Percentiles rank a stretch among this genome's conserved stretches.
phyloP scores from a whole-genome alignment of 2,797 vertebrate species.

The Alosa sapidissima region DNA sequence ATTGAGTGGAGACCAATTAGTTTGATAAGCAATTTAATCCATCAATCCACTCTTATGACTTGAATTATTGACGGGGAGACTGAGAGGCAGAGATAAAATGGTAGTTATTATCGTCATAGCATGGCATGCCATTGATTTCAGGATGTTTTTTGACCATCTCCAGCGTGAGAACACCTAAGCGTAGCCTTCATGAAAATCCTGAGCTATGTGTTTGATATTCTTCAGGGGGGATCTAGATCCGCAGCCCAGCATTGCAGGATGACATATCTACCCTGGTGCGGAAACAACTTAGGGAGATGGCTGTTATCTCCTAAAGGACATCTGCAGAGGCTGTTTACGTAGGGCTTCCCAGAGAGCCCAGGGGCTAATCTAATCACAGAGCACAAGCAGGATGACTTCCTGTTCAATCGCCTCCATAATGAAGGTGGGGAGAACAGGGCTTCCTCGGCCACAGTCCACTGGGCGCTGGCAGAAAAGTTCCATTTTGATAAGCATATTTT shows the following conservation, averaged over 20 bases:
- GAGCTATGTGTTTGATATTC: slow-evolving; percentile 42
- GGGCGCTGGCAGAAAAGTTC: slow-evolving; percentile 70
- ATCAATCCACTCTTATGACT: slow-evolving; percentile 3
- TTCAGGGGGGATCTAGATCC: slow-evolving; percentile 60
- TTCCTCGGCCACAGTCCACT: slow-evolving; percentile 80
- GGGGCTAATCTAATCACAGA: slow-evolving; percentile 78
- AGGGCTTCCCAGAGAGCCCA: slow-evolving; percentile 66
- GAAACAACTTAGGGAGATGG: slow-evolving; percentile 66
- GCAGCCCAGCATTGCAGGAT: slow-evolving; percentile 62
- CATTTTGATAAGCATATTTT: slow-evolving; percentile 78
- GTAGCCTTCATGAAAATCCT: slow-evolving; percentile 30
- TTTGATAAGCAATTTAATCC: not conserved
- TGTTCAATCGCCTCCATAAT: slow-evolving; percentile 76
- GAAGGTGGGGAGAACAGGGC: slow-evolving; percentile 66
- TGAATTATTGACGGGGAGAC: not conserved
- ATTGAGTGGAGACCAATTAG: not conserved
- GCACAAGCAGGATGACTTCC: slow-evolving; percentile 78
- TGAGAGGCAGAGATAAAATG: not conserved
- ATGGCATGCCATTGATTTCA: not conserved
- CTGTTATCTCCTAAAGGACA: slow-evolving; percentile 81
- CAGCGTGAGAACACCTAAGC: slow-evolving; percentile 42
- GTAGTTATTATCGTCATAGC: not conserved
- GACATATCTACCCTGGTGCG: slow-evolving; percentile 55
- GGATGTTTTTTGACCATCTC: slow-evolving; percentile 17
- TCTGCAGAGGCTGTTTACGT: slow-evolving; percentile 75